A percentile compares a stretch with the other conserved stretches of the same genome.
phyloP scores from a whole-genome alignment of 2,888 invertebrate species.

The Dermolepida albohirtum region DNA sequence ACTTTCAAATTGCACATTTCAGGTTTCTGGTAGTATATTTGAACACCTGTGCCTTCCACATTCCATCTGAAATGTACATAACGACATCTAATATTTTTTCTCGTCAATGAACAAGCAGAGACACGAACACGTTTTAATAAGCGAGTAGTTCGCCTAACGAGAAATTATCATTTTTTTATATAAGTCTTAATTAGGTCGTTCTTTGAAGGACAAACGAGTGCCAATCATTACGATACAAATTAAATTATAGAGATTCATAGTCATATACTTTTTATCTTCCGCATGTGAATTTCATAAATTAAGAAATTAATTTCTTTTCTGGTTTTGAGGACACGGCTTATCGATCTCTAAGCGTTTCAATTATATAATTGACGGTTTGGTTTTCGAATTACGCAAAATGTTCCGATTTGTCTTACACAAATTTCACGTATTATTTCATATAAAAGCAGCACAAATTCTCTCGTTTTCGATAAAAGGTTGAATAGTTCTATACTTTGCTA shows the following conservation, averaged over 20 bases:
- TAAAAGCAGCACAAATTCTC: too few relatives aligned
- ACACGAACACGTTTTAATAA: constrained; percentile 26
- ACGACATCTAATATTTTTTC: constrained; percentile 25
- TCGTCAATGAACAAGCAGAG: constrained; percentile 12
- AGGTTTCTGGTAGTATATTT: constrained; percentile 31
- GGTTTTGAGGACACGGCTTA: constrained; percentile 10
- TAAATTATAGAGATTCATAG: constrained; percentile 22
- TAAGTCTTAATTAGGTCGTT: constrained; percentile 23
- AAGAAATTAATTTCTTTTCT: constrained; percentile 28
- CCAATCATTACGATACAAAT: constrained; percentile 26
- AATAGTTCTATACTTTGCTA: too few relatives aligned
- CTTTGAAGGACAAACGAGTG: constrained; percentile 7
- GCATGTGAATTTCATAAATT: constrained; percentile 23
- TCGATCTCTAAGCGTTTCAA: not conserved
- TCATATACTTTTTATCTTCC: constrained; percentile 19
- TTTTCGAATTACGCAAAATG: too few relatives aligned
- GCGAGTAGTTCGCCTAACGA: not conserved
- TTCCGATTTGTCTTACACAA: too few relatives aligned
- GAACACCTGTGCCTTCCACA: constrained; percentile 32
- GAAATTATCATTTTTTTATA: constrained; percentile 28
- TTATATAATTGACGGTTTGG: constrained; percentile 1
- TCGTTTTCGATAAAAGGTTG: too few relatives aligned
- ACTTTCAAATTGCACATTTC: constrained; percentile 36
- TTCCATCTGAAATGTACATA: constrained; percentile 26
- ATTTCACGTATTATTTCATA: too few relatives aligned